These are phyloP conservation scores for Tinamus major DNA, from an alignment of 2,797 vertebrate genomes.

Conservation along the genomic window DNA sequence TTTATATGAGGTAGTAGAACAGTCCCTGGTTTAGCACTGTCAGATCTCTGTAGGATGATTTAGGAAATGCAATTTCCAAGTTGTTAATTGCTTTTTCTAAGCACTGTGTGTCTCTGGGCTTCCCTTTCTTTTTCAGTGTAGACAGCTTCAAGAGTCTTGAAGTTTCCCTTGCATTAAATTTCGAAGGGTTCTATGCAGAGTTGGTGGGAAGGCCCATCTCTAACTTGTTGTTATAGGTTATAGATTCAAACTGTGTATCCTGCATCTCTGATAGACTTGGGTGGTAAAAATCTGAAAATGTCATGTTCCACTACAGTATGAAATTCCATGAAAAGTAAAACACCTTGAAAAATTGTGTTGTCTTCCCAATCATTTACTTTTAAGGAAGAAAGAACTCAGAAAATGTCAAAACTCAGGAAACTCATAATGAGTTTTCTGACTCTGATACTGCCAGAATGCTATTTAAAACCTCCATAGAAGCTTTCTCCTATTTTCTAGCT, in stretches of 20 bases:
- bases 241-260: neutral
- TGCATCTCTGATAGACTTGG: neutral
- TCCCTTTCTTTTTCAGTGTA: neutral
- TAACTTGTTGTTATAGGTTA: constrained; percentile 3
- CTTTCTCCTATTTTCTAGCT: neutral
- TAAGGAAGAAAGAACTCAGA: constrained; percentile 26
- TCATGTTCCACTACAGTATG: constrained; percentile 7
- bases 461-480: neutral
- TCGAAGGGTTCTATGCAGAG: neutral
- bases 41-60: neutral
- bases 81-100: neutral
- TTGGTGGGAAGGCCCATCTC: neutral
- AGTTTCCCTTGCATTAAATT: neutral
- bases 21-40: neutral
- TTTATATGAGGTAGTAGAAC: neutral
- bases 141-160: neutral
- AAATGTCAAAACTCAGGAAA: constrained; percentile 52
- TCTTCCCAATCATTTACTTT: constrained; percentile 37
- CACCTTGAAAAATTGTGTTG: constrained; percentile 34
- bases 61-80: neutral
- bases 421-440: constrained; percentile 52
- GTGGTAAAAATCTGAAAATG: constrained; percentile 20
- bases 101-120: neutral
- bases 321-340: constrained; percentile 42
- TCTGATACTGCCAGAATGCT: constrained; percentile 20